Evolutionary conservation across 2,113 vertebrate species (phyloP).

Genomic region (Heteronetta atricapilla): DNA sequence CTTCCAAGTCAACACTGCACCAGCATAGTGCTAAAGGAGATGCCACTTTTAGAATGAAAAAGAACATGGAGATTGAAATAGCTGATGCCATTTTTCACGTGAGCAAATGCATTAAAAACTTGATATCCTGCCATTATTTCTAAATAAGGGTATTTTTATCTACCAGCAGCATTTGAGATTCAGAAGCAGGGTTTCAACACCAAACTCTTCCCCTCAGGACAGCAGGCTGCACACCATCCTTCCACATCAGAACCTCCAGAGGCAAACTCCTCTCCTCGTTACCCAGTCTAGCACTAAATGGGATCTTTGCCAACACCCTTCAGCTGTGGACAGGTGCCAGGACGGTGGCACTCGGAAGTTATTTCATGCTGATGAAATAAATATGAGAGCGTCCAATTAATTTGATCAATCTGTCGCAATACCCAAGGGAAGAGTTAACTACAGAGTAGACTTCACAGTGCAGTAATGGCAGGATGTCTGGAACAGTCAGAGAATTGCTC

Average conservation of each 20-base stretch:
- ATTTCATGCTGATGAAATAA: background rate
- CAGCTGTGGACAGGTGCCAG: background rate
- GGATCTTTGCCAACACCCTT: background rate
- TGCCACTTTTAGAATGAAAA: background rate
- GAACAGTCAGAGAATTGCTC: background rate
- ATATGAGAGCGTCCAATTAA: background rate
- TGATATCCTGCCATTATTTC: background rate
- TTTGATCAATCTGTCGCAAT: background rate
- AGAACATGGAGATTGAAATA: background rate
- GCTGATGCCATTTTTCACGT: background rate
- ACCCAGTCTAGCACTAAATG: background rate
- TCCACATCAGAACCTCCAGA: background rate
- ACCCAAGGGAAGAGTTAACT: background rate
- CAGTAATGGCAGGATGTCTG: background rate
- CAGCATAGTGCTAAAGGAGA: background rate
- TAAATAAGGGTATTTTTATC: background rate
- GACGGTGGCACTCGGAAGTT: background rate
- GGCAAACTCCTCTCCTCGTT: background rate
- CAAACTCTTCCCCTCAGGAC: background rate
- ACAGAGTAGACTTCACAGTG: background rate
- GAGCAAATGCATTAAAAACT: background rate
- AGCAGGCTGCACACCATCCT: background rate
- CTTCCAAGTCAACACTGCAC: background rate
- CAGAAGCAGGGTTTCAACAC: background rate
- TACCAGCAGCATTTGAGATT: background rate